Evolutionary conservation across 2,797 vertebrate genomes (phyloP).

Genomic region (Parauchenoglanis ngamensis): DNA sequence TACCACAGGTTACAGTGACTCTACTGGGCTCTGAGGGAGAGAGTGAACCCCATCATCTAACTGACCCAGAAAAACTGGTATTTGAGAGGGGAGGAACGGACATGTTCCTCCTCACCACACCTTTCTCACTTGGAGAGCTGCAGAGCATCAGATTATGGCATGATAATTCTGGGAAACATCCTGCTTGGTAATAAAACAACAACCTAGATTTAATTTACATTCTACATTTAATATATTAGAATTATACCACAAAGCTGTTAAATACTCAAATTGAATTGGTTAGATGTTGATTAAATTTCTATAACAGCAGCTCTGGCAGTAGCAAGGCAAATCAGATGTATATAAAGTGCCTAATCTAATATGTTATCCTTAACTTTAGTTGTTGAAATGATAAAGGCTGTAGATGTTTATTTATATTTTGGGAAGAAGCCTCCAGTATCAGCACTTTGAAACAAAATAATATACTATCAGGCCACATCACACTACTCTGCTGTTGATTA

Average conservation of each 20-base stretch:
- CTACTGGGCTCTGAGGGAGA: conserved; percentile 86
- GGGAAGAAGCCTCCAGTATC: neutral
- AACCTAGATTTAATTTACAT: too few species aligned
- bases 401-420: neutral
- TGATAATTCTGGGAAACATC: conserved; percentile 86
- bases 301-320: neutral
- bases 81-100: conserved; percentile 90
- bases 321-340: neutral
- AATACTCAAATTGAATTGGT: neutral
- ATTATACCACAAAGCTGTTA: neutral
- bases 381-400: neutral
- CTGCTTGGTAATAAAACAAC: conserved; percentile 80
- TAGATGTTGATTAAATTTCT: neutral
- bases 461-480: neutral
- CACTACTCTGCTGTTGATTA: neutral
- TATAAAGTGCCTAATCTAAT: neutral
- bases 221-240: neutral
- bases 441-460: neutral
- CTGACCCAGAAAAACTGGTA: conserved; percentile 76
- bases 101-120: conserved; percentile 88
- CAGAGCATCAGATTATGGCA: conserved; percentile 90
- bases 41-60: conserved; percentile 90
- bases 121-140: conserved; percentile 90
- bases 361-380: neutral
- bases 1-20: conserved; percentile 84